Conservation (phyloP, 2,888 invertebrate species). For the Caenorhabditis angaria region DNA sequence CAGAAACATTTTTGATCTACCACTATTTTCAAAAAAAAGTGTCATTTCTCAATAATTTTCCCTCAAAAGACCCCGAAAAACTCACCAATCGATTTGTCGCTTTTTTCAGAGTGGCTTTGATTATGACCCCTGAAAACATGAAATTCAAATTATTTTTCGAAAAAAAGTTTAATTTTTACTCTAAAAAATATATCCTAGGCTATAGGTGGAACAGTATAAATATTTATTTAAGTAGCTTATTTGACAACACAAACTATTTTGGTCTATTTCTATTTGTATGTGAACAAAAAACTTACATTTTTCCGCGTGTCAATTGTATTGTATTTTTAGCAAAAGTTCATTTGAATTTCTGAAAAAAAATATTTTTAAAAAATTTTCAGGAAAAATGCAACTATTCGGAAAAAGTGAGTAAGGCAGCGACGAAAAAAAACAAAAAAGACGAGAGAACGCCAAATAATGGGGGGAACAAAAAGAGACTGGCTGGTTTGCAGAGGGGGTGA, state of each 20-base stretch:
- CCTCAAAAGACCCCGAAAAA: constrained; percentile 7
- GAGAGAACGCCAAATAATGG: neutral
- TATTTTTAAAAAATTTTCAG: no score
- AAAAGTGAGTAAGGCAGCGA: constrained; percentile 3
- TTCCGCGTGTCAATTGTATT: no score
- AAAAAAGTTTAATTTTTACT: constrained; percentile 18
- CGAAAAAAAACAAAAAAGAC: constrained; percentile 2
- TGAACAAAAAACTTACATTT: constrained; percentile 13
- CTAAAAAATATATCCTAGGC: neutral
- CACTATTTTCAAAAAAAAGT: constrained; percentile 16
- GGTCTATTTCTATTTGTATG: neutral
- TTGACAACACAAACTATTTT: constrained; percentile 19
- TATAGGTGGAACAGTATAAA: neutral
- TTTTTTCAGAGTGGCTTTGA: constrained; percentile 24
- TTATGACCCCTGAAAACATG: constrained; percentile 34
- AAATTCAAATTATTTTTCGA: neutral
- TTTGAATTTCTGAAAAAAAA: no score
- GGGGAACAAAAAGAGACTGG: constrained; percentile 12
- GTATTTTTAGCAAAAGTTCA: no score
- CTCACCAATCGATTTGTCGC: neutral
- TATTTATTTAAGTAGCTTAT: constrained; percentile 42
- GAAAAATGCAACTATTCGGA: neutral
- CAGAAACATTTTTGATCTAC: neutral
- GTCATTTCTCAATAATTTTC: constrained; percentile 15
- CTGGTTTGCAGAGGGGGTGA: constrained; percentile 21